phyloP scores from a whole-genome alignment of 2,797 vertebrate species.

The Spheniscus humboldti region DNA sequence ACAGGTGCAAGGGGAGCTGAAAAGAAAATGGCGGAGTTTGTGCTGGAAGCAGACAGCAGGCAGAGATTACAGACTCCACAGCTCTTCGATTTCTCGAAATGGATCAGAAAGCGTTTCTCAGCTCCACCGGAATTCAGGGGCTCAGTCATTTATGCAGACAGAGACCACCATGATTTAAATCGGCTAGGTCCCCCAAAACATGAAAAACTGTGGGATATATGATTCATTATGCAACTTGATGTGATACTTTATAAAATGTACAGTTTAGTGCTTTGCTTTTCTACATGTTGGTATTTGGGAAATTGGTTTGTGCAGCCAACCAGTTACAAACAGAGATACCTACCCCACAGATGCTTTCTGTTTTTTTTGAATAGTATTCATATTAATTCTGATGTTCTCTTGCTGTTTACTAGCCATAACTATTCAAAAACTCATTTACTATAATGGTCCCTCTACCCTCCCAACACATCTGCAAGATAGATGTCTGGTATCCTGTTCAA shows the following conservation, averaged over 20 bases:
- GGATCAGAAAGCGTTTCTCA: conserved; percentile 76
- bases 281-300: background rate
- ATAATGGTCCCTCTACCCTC: background rate
- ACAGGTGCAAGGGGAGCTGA: conserved; percentile 91
- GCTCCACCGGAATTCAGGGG: conserved; percentile 75
- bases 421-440: background rate
- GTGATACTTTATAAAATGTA: conserved; percentile 39
- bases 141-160: conserved; percentile 89
- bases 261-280: conserved; percentile 39
- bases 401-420: background rate
- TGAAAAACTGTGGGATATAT: background rate
- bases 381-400: background rate
- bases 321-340: background rate
- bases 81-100: conserved; percentile 75
- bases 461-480: background rate
- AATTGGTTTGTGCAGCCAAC: background rate
- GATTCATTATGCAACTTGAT: conserved; percentile 12
- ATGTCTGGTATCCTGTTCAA: background rate
- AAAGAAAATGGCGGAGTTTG: conserved; percentile 83
- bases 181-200: background rate
- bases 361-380: background rate
- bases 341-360: background rate
- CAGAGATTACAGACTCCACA: conserved; percentile 76
- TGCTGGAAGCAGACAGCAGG: conserved; percentile 74
- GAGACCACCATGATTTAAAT: conserved; percentile 87